phyloP scores from a whole-genome alignment of 2,797 vertebrate genomes.

The Carduelis carduelis region DNA sequence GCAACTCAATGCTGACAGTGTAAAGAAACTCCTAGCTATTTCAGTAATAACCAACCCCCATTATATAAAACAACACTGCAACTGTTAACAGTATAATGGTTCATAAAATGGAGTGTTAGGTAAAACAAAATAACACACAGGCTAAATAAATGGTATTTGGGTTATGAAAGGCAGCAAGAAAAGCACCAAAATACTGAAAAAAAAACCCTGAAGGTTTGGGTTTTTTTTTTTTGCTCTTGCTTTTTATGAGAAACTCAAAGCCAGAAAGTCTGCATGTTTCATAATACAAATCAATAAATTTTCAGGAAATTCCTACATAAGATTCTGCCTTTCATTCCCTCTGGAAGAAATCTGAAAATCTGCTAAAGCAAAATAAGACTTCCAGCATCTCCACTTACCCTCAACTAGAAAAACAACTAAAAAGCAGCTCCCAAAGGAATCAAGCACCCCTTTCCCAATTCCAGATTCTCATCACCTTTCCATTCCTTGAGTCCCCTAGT shows the following conservation, averaged over 20 bases:
- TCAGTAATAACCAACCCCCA: background rate
- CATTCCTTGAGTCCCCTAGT: background rate
- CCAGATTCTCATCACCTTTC: background rate
- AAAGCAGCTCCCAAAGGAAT: background rate
- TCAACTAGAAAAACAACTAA: background rate
- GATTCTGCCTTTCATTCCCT: background rate
- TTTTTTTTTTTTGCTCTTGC: background rate
- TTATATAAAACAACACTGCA: background rate
- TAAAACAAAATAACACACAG: background rate
- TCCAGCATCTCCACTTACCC: background rate
- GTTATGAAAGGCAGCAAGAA: conserved; percentile 8
- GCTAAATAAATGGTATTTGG: background rate
- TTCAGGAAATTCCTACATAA: background rate
- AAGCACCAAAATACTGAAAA: background rate
- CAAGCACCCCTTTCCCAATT: background rate
- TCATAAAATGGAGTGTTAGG: background rate
- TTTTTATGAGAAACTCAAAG: background rate
- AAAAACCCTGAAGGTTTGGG: background rate
- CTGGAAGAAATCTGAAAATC: background rate
- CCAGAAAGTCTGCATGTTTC: background rate
- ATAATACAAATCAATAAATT: background rate
- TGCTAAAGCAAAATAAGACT: background rate
- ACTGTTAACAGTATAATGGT: background rate
- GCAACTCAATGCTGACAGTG: background rate
- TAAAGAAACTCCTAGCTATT: background rate